Base-by-base conservation (phyloP, 2,113 vertebrate species). In the Paralichthys olivaceus region DNA sequence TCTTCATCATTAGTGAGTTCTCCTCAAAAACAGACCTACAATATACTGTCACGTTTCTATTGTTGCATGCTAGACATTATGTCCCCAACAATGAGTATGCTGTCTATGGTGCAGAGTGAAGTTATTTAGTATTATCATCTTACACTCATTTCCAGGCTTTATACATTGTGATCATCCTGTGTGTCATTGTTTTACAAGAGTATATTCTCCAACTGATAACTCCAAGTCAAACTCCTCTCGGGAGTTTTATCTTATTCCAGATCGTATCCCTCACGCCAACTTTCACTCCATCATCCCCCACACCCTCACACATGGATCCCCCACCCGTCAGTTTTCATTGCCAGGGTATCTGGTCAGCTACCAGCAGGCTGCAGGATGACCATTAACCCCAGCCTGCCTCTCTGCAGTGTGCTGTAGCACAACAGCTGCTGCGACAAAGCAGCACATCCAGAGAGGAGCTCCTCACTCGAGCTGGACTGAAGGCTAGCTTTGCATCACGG, bases 381-480 rank as follows among this genome's bases (percentile, higher is more conserved):
- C 67, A 75, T 80, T 66, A 73, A 60, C 61, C 19, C 37, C 77
- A 62, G 1, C 26, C 3, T 22, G 9, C 75, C 43, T 72, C 47
- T 34, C 61, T 72, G 70, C 62, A 80, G 69, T 61, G 22, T 71
- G 65, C 69, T 85, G 51, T 37, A 69, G 54, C 62, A 32, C 9
- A 29, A 75, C 92, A 87, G 76, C 86, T 92, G 86, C 83, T 81
- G 26, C 4, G 47, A 75, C 75, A 77, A 77, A 71, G 34, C 69
- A 40, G 19, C 76, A 37, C 72, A 1, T 43, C 32, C 64, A 66
- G 47, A 78, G 77, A 83, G 45, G 29, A 58, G 66, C 58, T 63
- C 62, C 40, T 54, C 59, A 40, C 26, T 25, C 37, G 72, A 29
- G 66, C 49, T 49, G 34, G 67, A 69, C 66, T 75, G 65, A 68